Base-by-base conservation (phyloP, 2,888 invertebrate genomes). In the Phymatocera aterrima region DNA sequence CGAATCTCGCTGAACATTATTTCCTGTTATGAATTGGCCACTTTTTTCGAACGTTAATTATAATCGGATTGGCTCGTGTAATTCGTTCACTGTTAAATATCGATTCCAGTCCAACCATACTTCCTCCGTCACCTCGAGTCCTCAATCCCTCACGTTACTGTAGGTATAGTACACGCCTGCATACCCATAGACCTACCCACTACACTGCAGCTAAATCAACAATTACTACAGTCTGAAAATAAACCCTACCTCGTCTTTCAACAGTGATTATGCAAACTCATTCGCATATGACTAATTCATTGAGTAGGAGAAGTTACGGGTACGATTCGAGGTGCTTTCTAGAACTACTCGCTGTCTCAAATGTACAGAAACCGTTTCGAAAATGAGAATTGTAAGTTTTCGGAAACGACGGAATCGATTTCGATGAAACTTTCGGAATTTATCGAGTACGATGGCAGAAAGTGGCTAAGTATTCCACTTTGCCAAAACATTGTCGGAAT, bases 1-100 rank as follows among this genome's bases (percentile, higher is more conserved):
- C 28, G 21, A 51, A 51, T 18, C 24, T 28, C 48, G 18, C 28
- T 72, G 18, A 31, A 51, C 72, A 18, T 34, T 34, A 51, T 72
- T 51, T 72, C 72, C 51, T 51, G 72, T 72, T 31, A 48, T 72
- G 48, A 72, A 51, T 72, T 72, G 51, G 28, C 28, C 10, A 51
- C 51, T 72, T 72, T 72, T 18, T 48, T 8, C 18, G 18, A n/a
- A 18, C 34, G 48, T 51, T 72, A 15, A 51, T 72, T 72, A 72
- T 72, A 72, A 72, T 51, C 72, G 18, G 34, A 48, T 72, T 46
- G 51, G 24, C 28, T 1, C 10, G 51, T 31, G 34, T 72, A 72
- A 48, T 31, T 72, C 34, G 34, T 51, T 12, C 21, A 48, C n/a
- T n/a, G n/a, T 48, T n/a, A 24, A 21, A 43, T 43, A 72, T 72